These are phyloP conservation scores for Oceanites oceanicus DNA, from an alignment of 2,113 vertebrate species.

Conservation along the genomic window DNA sequence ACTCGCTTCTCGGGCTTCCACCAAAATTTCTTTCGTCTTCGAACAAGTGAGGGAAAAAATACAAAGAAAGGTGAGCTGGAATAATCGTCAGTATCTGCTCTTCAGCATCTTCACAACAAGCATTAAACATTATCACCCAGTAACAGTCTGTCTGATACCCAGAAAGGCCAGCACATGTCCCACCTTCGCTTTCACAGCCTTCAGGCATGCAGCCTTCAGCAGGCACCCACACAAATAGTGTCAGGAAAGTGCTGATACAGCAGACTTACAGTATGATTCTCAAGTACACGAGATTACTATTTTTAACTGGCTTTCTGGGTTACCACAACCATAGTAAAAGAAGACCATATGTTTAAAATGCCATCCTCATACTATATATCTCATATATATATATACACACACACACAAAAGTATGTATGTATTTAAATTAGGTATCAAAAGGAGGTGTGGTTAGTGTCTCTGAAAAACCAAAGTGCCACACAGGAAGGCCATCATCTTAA, in stretches of 20 bases:
- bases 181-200: neutral
- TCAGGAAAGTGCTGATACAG: neutral
- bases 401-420: neutral
- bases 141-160: neutral
- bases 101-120: neutral
- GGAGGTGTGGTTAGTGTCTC: neutral
- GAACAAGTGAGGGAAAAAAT: neutral
- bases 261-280: neutral
- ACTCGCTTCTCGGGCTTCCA: neutral
- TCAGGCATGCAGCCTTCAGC: neutral
- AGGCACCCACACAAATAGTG: neutral
- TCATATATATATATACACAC: accelerated
- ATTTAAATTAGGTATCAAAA: neutral
- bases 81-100: neutral
- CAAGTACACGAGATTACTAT: neutral
- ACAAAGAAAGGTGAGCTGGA: neutral
- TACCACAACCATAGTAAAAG: neutral
- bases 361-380: neutral
- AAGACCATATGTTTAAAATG: neutral
- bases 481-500: neutral
- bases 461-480: neutral
- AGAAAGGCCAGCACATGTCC: neutral
- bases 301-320: neutral
- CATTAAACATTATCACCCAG: neutral
- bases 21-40: neutral